Conservation (phyloP, 2,113 vertebrate species). For the Mus spicilegus region DNA sequence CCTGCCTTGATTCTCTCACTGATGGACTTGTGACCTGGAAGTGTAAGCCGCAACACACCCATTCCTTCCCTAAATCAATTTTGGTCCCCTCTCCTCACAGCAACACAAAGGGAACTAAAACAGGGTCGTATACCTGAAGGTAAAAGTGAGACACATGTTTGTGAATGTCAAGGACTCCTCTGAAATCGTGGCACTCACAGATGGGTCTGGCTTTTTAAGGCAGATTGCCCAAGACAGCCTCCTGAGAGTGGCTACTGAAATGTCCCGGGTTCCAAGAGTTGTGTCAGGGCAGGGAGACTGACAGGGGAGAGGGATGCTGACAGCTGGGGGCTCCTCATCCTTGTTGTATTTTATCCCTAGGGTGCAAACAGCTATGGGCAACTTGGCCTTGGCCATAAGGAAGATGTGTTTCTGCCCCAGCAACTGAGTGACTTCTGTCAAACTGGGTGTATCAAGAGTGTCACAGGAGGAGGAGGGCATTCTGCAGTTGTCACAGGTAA, state of each 20-base stretch:
- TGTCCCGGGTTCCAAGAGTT: not conserved
- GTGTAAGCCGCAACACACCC: not conserved
- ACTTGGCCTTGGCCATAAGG: conserved; percentile 92
- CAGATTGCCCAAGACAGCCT: not conserved
- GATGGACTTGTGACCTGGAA: not conserved
- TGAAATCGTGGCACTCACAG: not conserved
- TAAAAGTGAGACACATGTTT: not conserved
- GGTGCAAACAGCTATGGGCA: conserved; percentile 97
- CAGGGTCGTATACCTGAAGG: not conserved
- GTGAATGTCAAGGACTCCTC: not conserved
- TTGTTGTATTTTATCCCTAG: conserved; percentile 83
- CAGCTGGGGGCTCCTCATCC: not conserved
- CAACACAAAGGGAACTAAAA: not conserved
- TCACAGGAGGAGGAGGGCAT: conserved; percentile 94
- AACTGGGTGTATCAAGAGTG: conserved; percentile 72
- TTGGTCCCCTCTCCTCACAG: not conserved
- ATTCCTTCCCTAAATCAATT: not conserved
- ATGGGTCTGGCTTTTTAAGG: not conserved
- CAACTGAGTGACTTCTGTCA: conserved; percentile 81
- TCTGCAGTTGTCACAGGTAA: conserved; percentile 91
- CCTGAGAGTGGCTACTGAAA: not conserved
- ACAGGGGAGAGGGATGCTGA: not conserved
- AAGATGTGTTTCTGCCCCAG: conserved; percentile 89
- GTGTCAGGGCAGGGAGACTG: not conserved
- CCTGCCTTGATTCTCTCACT: not conserved